Percentiles rank a stretch among this genome's conserved stretches.
phyloP scores from a whole-genome alignment of 1,140 invertebrate species.

The Drosophila guanche region DNA sequence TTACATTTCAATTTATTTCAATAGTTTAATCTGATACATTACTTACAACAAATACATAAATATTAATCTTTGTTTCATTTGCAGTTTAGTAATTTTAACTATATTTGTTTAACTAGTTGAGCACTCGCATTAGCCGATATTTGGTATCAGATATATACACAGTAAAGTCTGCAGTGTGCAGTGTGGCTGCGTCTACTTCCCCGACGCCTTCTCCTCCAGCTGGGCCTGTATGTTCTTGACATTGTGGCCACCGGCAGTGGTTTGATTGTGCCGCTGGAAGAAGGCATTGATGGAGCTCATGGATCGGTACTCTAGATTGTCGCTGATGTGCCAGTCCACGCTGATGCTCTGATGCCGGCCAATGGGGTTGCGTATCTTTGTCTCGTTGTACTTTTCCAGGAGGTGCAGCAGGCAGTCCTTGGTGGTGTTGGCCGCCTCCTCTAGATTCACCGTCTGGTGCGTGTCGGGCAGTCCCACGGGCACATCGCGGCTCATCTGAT shows the following conservation, averaged over 20 bases:
- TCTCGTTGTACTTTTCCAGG: slow-evolving; percentile 89
- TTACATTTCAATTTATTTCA: slow-evolving; percentile 37
- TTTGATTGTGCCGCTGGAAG: slow-evolving; percentile 86
- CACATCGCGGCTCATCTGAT: slow-evolving; percentile 86
- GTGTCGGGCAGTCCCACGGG: slow-evolving; percentile 86
- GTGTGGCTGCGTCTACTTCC: slow-evolving; percentile 45
- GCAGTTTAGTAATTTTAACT: slow-evolving; percentile 57
- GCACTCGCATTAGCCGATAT: slow-evolving; percentile 24
- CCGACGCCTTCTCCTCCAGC: slow-evolving; percentile 79
- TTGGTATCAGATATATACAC: slow-evolving; percentile 39
- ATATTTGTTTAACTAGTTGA: slow-evolving; percentile 43
- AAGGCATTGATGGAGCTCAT: slow-evolving; percentile 89
- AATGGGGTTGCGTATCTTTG: slow-evolving; percentile 68
- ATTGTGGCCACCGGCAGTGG: slow-evolving; percentile 82
- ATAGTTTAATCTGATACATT: slow-evolving; percentile 51
- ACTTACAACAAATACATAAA: slow-evolving; percentile 73
- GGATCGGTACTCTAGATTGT: slow-evolving; percentile 84
- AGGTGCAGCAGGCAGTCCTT: slow-evolving; percentile 89
- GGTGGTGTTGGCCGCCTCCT: slow-evolving; percentile 87
- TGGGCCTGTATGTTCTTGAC: slow-evolving; percentile 77
- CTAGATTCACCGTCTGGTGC: slow-evolving; percentile 85
- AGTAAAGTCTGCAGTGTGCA: slow-evolving; percentile 3
- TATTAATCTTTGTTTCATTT: slow-evolving; percentile 53
- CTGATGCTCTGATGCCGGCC: slow-evolving; percentile 81
- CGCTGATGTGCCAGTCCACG: slow-evolving; percentile 79